phyloP scores from a whole-genome alignment of 2,888 invertebrate species.

The Timema cristinae region DNA sequence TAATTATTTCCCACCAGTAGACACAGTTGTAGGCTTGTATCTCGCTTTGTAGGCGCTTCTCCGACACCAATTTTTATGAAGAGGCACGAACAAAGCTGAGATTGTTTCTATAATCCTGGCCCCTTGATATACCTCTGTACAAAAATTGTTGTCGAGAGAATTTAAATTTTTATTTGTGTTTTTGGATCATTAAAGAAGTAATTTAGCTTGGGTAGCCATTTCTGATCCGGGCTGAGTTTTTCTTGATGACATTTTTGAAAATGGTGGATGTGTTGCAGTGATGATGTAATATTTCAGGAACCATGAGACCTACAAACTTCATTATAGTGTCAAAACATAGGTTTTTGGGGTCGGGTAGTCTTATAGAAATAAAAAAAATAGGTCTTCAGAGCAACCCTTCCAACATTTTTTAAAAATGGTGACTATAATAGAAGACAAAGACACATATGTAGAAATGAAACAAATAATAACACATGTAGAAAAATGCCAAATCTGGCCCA shows the following conservation, averaged over 20 bases:
- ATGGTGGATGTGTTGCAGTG: neutral
- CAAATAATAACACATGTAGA: no score
- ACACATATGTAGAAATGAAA: no score
- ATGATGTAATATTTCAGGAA: neutral
- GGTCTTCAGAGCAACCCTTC: neutral
- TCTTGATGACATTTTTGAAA: neutral
- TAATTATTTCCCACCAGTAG: no score
- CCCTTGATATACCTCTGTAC: neutral
- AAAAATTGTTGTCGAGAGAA: neutral
- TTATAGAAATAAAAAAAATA: neutral
- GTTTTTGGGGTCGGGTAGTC: neutral
- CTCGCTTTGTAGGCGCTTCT: no score
- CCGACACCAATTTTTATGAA: no score
- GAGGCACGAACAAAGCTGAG: no score
- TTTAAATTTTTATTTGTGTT: constrained; percentile 2
- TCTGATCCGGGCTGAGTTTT: constrained; percentile 3
- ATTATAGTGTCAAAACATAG: neutral
- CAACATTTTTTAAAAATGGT: neutral
- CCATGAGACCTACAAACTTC: neutral
- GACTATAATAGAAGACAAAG: neutral
- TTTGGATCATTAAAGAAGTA: constrained; percentile 8
- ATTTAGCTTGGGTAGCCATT: constrained; percentile 3
- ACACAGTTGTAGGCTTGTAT: no score
- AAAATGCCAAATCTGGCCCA: no score
- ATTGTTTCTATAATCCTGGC: neutral